Base-by-base conservation (phyloP, 2,888 invertebrate genomes). In the Rhagophthalmus giganteus region DNA sequence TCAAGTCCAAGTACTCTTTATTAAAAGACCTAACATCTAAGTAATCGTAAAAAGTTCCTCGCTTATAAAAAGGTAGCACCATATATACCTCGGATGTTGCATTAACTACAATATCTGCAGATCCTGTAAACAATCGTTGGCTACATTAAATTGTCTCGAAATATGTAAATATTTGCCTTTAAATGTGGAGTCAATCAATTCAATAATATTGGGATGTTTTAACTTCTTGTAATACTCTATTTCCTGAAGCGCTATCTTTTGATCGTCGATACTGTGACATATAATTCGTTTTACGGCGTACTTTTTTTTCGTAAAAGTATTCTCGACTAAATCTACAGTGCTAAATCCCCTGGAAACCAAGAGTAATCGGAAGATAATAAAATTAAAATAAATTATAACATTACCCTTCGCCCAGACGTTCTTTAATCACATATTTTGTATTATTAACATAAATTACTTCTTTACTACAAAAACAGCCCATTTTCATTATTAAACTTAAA, bases 221-320 rank as follows among this genome's bases (percentile, higher is more conserved):
- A 90, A 75, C 62, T 81, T 76, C 47, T 82, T 81, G 69, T 87
- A 86, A 65, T 86, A 84, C 61, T 87, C 85, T 32, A 89, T 84
- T 76, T 92, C 92, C 55, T 81, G 79, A 65, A 85, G 68, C 0
- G 88, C 89, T 54, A 78, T 71, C 67, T 81, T 81, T 68, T 90
- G 87, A 70, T 92, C 91, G 58, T 87, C 86, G 48, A 82, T 77
- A 53, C 86, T 84, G 72, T 91, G 90, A 65, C 90, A 90, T n/a
- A 81, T 80, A 48, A 91, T 88, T 63, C 87, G 80, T 75, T 92
- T 92, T 31, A 91, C 74, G 3, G 90, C 92, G 75, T 82, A 90
- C 56, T 80, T 76, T 57, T 82, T 83, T 61, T 81, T 83, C 2
- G 82, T 85, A 20, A 78, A 60, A 1, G 76, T 68, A 67, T 88